A percentile compares a stretch with the other conserved stretches of the same genome.
phyloP scores from a whole-genome alignment of 2,888 invertebrate species.

The Zaprionus lineosus region DNA sequence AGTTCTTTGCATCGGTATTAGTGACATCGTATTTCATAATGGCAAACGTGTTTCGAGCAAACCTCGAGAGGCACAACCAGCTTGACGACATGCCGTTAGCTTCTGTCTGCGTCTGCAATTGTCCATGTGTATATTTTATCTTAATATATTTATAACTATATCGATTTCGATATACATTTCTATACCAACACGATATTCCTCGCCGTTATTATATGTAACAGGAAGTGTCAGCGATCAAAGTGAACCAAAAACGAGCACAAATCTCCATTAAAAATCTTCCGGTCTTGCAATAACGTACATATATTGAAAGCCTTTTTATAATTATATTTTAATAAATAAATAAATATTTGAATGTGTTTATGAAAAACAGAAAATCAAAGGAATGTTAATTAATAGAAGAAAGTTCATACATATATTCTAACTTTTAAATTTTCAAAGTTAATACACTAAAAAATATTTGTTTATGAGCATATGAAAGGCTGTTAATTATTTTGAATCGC shows the following conservation, averaged over 20 bases:
- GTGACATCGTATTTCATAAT: slow-evolving; percentile 74
- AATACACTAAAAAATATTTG: too few relatives aligned
- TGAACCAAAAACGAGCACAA: slow-evolving; percentile 60
- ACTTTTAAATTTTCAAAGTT: too few relatives aligned
- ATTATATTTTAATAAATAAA: neutral
- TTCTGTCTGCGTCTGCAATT: slow-evolving; percentile 39
- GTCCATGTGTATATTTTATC: slow-evolving; percentile 27
- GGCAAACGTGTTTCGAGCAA: slow-evolving; percentile 67
- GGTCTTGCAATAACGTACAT: slow-evolving; percentile 46
- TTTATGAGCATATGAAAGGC: too few relatives aligned
- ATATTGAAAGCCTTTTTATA: neutral
- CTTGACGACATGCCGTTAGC: slow-evolving; percentile 58
- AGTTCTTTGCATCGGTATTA: slow-evolving; percentile 57
- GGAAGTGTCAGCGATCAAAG: slow-evolving; percentile 60
- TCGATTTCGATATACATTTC: slow-evolving; percentile 22
- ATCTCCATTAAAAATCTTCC: slow-evolving; percentile 64
- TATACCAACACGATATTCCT: slow-evolving; percentile 6
- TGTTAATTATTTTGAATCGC: too few relatives aligned
- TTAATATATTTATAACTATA: slow-evolving; percentile 8
- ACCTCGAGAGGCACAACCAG: slow-evolving; percentile 58
- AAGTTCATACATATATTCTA: too few relatives aligned
- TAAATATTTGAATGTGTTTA: neutral
- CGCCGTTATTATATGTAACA: slow-evolving; percentile 51
- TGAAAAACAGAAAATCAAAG: slow-evolving; percentile 1
- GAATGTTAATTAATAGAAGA: neutral